These are phyloP conservation scores for Aphrocallistes beatrix DNA, from an alignment of 37 sponge, comb jelly and placozoan species.

Conservation along the genomic window DNA sequence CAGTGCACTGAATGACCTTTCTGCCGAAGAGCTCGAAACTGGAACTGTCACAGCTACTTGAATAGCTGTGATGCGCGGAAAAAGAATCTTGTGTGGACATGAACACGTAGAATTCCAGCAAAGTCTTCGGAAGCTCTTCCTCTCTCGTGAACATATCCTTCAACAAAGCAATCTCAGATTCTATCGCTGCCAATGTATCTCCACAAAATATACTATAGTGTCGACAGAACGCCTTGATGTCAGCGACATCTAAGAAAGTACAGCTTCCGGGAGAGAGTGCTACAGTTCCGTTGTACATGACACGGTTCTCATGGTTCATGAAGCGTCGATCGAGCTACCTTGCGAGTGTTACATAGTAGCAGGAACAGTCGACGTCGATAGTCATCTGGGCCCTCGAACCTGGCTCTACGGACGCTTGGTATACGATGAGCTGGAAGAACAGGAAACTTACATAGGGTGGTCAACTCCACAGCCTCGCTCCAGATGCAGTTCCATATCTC, in stretches of 20 bases:
- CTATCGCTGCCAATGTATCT: background rate
- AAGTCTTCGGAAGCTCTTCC: slow-evolving; percentile 3
- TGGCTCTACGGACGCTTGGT: background rate
- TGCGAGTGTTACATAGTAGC: slow-evolving; percentile 2
- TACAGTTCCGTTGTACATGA: background rate
- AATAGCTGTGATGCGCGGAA: slow-evolving; percentile 15
- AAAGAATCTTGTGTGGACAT: slow-evolving; percentile 15
- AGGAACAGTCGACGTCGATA: slow-evolving; percentile 12
- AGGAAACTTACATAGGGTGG: slow-evolving; percentile 1
- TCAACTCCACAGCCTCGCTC: background rate
- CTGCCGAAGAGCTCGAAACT: slow-evolving; percentile 7
- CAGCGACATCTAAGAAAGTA: slow-evolving; percentile 13
- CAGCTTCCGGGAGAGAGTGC: background rate
- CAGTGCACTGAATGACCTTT: slow-evolving; percentile 20
- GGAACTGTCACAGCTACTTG: slow-evolving; percentile 7
- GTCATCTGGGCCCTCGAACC: background rate
- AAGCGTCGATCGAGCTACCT: slow-evolving; percentile 12
- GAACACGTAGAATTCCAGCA: slow-evolving; percentile 10
- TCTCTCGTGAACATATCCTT: slow-evolving; percentile 19
- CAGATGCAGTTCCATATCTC: slow-evolving; percentile 6
- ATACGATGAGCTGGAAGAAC: background rate
- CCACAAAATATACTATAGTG: slow-evolving; percentile 12
- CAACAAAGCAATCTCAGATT: slow-evolving; percentile 12
- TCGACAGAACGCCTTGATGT: slow-evolving; percentile 4
- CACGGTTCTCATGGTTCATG: background rate